phyloP scores from a whole-genome alignment of 2,797 vertebrate species.

The Gadopsis bispinosus region DNA sequence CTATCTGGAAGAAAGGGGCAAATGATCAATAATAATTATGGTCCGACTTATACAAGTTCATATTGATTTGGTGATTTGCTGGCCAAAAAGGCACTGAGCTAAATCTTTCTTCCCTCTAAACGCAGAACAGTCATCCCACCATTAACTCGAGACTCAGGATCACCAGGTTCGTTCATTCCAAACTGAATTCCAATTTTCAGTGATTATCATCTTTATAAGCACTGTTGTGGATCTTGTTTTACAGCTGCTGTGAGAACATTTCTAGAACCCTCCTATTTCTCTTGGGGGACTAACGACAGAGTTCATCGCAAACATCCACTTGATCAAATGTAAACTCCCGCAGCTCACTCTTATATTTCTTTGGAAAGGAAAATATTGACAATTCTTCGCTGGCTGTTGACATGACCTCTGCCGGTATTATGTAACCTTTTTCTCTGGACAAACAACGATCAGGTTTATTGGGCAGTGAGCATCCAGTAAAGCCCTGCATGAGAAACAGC shows the following conservation, averaged over 20 bases:
- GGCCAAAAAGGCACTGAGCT: background rate
- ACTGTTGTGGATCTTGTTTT: background rate
- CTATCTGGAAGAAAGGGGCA: background rate
- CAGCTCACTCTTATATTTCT: conserved; percentile 56
- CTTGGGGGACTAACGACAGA: conserved; percentile 26
- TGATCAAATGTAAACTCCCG: conserved; percentile 62
- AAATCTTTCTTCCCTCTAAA: background rate
- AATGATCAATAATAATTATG: background rate
- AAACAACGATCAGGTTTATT: conserved; percentile 32
- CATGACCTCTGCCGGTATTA: conserved; percentile 51
- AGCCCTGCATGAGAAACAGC: conserved; percentile 44
- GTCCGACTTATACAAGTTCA: background rate
- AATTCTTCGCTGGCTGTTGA: conserved; percentile 60
- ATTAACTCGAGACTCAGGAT: background rate
- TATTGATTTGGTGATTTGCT: no score
- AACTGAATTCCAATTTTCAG: background rate
- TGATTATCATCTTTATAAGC: conserved; percentile 8
- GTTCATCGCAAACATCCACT: conserved; percentile 57
- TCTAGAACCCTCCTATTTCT: conserved; percentile 29
- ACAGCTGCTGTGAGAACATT: conserved; percentile 42
- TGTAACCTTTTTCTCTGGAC: conserved; percentile 19
- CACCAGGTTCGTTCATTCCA: background rate
- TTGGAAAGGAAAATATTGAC: conserved; percentile 63
- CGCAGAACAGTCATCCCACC: background rate
- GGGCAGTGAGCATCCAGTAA: conserved; percentile 26